Evolutionary conservation across 2,888 invertebrate species (phyloP).

Genomic region (Eupeodes luniger): DNA sequence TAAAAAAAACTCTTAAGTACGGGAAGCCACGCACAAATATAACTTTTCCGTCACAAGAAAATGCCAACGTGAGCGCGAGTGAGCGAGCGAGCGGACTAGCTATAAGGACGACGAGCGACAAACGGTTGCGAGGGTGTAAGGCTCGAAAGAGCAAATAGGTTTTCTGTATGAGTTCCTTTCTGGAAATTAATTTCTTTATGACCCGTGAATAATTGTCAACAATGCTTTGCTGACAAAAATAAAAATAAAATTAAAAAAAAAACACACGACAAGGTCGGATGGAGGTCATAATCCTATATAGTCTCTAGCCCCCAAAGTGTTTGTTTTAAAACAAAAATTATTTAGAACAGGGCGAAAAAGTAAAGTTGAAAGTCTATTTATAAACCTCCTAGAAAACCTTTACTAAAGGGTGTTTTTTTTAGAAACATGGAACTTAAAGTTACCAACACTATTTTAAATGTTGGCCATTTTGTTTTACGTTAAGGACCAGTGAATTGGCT

Average conservation of each 20-base stretch:
- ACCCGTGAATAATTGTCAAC: conserved; percentile 51
- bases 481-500: too few species aligned
- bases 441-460: too few species aligned
- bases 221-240: conserved; percentile 37
- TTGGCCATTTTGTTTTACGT: too few species aligned
- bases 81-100: not conserved
- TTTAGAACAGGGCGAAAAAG: not conserved
- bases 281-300: conserved; percentile 19
- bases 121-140: conserved; percentile 3
- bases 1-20: conserved; percentile 35
- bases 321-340: conserved; percentile 17
- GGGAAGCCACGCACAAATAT: conserved; percentile 57
- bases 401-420: not conserved
- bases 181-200: conserved; percentile 44
- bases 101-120: too few species aligned
- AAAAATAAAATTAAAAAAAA: conserved; percentile 5
- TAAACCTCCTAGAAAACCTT: not conserved
- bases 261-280: conserved; percentile 16
- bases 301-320: not conserved
- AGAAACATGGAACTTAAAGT: too few species aligned
- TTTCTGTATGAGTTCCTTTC: conserved; percentile 41
- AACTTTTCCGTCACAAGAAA: conserved; percentile 29
- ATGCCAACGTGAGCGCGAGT: not conserved
- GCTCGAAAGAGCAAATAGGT: conserved; percentile 31
- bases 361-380: conserved; percentile 4